Conservation (phyloP, 2,888 invertebrate species). For the Callosobruchus maculatus region DNA sequence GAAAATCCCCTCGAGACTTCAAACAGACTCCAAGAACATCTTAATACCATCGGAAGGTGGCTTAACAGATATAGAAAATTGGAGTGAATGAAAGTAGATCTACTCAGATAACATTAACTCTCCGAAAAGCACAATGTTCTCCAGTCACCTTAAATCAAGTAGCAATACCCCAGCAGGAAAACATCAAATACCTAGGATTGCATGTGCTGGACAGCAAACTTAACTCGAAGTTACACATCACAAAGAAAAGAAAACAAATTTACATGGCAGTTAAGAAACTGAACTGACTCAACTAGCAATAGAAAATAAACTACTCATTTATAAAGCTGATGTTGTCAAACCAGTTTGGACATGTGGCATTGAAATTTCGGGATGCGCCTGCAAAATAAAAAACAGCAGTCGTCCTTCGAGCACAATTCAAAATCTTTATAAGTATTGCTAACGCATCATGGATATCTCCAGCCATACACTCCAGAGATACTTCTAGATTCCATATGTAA, state of each 20-base stretch:
- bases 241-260: not conserved
- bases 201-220: not conserved
- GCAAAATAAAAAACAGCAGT: not conserved
- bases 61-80: constrained; percentile 2
- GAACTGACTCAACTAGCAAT: not conserved
- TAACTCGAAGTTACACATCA: not conserved
- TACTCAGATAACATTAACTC: not conserved
- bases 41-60: not conserved
- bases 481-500: not conserved
- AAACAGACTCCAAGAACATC: not conserved
- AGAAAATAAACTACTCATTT: not conserved
- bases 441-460: not conserved
- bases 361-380: not conserved
- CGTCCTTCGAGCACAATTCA: not conserved
- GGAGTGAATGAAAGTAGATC: not conserved
- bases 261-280: not conserved
- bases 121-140: not conserved
- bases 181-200: not conserved
- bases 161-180: not conserved
- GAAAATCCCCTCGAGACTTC: not conserved
- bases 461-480: not conserved
- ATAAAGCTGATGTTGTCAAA: not conserved
- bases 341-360: not conserved
- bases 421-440: not conserved
- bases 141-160: not conserved